Evolutionary conservation across 2,113 vertebrate species (phyloP), one percentile per base, ranked within the genome.

Genomic region (Ptyas mucosa): DNA sequence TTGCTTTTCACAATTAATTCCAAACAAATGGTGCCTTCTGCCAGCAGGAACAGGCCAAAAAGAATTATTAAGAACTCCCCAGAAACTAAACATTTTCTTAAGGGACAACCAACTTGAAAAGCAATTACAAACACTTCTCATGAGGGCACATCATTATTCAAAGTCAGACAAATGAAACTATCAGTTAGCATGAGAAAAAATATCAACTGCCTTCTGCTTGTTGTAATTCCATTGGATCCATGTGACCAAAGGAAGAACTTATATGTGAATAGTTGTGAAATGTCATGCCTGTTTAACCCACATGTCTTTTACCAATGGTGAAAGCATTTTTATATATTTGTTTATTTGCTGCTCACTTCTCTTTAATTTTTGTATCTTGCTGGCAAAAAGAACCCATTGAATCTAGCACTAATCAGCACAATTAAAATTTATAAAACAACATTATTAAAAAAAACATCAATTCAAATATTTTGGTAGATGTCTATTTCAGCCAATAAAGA

Each of bases 371-470:
- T 54, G 9, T 46, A n/a, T 81, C 46, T 93, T 75, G 9, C 57
- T 91, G 14, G 39, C 88, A 26, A 23, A 64, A 81, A 94, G 11
- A 88, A 93, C 94, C 88, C 46, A n/a, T 54, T 64, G 93, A 93
- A 95, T 92, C 34, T 90, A 92, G 89, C 93, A 96, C 86, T 61
- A 81, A 69, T 58, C 95, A 93, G 29, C 12, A 75, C 0, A 6
- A 81, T 90, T 89, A 92, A 94, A 81, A 90, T 94, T 93, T 93
- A 95, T 95, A 96, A 95, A 29, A 95, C 95, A 93, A 87, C 95
- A 91, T 81, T 92, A 94, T 89, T 88, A 2, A 1, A 53, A 39
- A 2, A 8, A 58, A 58, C 55, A 23, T 58, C 20, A 55, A 11
- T 89, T 51, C 49, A 87, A 57, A 53, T 3, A 54, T 93, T 85